These are phyloP conservation scores for Saguinus midas DNA, from an alignment of 2,113 vertebrate species.

Conservation along the genomic window DNA sequence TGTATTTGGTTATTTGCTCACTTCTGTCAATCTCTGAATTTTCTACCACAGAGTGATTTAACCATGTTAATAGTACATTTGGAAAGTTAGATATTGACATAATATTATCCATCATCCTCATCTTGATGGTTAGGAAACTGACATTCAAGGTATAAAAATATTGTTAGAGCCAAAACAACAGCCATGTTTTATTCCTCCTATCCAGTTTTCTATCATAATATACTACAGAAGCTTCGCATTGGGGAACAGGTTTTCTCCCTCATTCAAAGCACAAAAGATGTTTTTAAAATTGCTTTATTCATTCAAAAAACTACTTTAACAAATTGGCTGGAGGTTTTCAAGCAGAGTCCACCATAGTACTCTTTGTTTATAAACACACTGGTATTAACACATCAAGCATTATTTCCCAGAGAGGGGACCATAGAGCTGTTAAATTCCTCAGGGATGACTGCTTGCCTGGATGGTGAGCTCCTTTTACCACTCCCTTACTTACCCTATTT, in stretches of 20 bases:
- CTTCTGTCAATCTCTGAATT: neutral
- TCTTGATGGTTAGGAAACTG: neutral
- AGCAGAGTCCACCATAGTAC: neutral
- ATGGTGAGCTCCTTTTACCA: neutral
- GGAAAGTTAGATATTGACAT: neutral
- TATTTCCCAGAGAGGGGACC: neutral
- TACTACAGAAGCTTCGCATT: neutral
- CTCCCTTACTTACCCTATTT: neutral
- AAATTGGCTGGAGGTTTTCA: neutral
- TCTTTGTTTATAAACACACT: neutral
- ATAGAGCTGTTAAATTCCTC: neutral
- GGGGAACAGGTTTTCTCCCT: neutral
- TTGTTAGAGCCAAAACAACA: neutral
- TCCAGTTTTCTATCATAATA: neutral
- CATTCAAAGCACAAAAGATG: neutral
- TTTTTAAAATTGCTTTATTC: constrained; percentile 1
- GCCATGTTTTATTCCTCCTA: neutral
- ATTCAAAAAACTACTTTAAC: neutral
- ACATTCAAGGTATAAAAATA: neutral
- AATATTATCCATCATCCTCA: neutral
- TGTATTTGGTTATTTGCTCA: neutral
- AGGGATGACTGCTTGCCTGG: neutral
- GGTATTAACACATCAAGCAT: neutral
- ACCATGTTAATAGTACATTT: neutral
- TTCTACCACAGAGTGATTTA: neutral